Evolutionary conservation across 2,888 invertebrate genomes (phyloP), one percentile per base, ranked within the genome.

Genomic region (Polylopha cassiicola): DNA sequence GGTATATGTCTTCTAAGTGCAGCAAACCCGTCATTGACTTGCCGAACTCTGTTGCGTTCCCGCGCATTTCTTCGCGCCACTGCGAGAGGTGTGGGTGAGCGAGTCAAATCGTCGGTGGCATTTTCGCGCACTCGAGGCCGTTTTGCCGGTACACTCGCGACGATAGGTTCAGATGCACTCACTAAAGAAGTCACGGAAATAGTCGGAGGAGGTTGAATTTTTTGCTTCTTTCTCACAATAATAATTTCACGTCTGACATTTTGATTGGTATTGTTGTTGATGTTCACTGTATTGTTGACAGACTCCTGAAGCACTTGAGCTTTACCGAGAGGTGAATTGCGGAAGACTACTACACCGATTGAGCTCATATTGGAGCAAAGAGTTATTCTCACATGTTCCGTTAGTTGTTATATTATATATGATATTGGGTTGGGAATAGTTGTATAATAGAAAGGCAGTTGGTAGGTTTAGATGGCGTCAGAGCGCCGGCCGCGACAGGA

Each of bases 21-120:
- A 0, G 95, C 94, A 69, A 95, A 96, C 9, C 95, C 96, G 61
- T 95, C 93, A 77, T 95, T 95, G 14, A 95, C 95, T 87, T 95
- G 95, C 55, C 95, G 94, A 5, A 97, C 97, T 44, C 97, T 89
- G 76, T 97, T 97, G 10, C 97, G 86, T 87, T 97, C 97, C 34
- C 97, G 89, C 46, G 96, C 97, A 81, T 97, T 98, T 61, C 97
- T 86, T 26, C 96, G 86, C 0, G 95, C 95, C 4, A 95, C 95
- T 0, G 95, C 92, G 11, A 93, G 89, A 0, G 93, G 94, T 31
- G 91, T 91, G 2, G 93, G 90, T 41, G 90, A 74, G 4, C 82
- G 79, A 42, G 78, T 73, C 37, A 59, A 70, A 50, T 70, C 88
- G 55, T 61, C 88, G 57, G 56, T 84, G 65, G 61, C 84, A 65